Percentiles rank a stretch among this genome's conserved stretches.
phyloP scores from a whole-genome alignment of 2,888 invertebrate species.

The Drosophila phalerata region DNA sequence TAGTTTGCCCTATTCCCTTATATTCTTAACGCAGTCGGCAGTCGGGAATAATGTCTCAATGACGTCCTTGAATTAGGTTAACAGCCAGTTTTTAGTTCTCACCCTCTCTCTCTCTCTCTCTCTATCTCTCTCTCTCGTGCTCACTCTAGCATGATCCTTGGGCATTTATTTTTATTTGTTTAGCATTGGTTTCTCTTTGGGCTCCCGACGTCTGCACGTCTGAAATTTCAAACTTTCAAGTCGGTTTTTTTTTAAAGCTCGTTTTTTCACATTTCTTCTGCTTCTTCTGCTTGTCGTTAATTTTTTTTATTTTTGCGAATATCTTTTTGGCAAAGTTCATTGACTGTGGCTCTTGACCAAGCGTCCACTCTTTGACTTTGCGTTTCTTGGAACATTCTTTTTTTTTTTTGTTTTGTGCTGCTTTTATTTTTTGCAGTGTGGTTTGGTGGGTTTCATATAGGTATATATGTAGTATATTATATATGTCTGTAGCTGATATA shows the following conservation, averaged over 20 bases:
- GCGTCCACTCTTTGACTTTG: conserved; percentile 40
- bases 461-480: not conserved
- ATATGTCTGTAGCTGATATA: conserved; percentile 19
- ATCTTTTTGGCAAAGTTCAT: conserved; percentile 64
- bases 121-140: not conserved
- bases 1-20: conserved; percentile 85
- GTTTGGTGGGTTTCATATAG: conserved; percentile 14
- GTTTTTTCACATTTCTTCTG: conserved; percentile 28
- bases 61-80: conserved; percentile 85
- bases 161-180: conserved; percentile 55
- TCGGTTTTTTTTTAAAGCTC: conserved; percentile 20
- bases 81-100: conserved; percentile 68
- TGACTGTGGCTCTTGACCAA: conserved; percentile 68
- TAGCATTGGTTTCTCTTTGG: conserved; percentile 39
- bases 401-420: conserved; percentile 12
- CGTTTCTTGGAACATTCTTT: conserved; percentile 44
- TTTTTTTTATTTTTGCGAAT: conserved; percentile 28
- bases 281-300: conserved; percentile 5
- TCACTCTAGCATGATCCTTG: conserved; percentile 43
- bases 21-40: conserved; percentile 59
- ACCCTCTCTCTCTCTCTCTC: conserved; percentile 2
- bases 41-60: conserved; percentile 80
- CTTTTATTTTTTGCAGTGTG: conserved; percentile 1
- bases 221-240: conserved; percentile 79
- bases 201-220: conserved; percentile 68